A percentile compares a stretch with the other conserved stretches of the same genome.
Evolutionary conservation across 2,888 invertebrate species (phyloP).

Genomic region (Idaea aversata): DNA sequence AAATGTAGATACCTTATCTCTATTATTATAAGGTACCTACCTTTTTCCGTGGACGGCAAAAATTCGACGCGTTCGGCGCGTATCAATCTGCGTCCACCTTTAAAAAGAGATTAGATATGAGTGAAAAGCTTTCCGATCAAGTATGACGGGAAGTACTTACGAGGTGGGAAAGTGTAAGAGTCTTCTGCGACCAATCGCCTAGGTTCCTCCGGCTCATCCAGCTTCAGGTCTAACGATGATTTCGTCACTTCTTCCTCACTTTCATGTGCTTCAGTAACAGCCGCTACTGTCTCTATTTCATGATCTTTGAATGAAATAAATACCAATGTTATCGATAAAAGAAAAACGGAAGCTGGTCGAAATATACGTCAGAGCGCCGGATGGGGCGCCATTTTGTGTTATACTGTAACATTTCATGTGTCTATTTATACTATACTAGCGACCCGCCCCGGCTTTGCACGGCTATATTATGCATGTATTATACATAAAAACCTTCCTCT

Average conservation of each 20-base stretch:
- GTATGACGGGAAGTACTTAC: constrained; percentile 37
- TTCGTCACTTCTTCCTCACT: constrained; percentile 47
- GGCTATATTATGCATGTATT: too few relatives aligned
- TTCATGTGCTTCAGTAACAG: constrained; percentile 41
- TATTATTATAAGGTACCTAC: too few relatives aligned
- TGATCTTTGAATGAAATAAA: constrained; percentile 24
- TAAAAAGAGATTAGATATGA: too few relatives aligned
- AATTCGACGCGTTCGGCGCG: too few relatives aligned
- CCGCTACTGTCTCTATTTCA: constrained; percentile 54
- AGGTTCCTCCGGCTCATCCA: constrained; percentile 45
- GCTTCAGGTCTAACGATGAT: constrained; percentile 38
- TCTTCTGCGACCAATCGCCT: constrained; percentile 49
- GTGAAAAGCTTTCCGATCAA: too few relatives aligned
- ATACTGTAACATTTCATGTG: neutral
- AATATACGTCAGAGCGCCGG: too few relatives aligned
- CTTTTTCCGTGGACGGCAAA: too few relatives aligned
- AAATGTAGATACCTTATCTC: too few relatives aligned
- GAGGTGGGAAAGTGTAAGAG: constrained; percentile 63
- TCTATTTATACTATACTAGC: neutral
- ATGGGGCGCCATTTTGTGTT: neutral
- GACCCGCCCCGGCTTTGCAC: too few relatives aligned
- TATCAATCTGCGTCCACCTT: too few relatives aligned
- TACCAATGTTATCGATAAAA: neutral
- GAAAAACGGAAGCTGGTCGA: too few relatives aligned
- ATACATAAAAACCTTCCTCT: too few relatives aligned